These are phyloP conservation scores for Pseudocheirus occidentalis DNA, from an alignment of 2,797 vertebrate species.

Conservation along the genomic window DNA sequence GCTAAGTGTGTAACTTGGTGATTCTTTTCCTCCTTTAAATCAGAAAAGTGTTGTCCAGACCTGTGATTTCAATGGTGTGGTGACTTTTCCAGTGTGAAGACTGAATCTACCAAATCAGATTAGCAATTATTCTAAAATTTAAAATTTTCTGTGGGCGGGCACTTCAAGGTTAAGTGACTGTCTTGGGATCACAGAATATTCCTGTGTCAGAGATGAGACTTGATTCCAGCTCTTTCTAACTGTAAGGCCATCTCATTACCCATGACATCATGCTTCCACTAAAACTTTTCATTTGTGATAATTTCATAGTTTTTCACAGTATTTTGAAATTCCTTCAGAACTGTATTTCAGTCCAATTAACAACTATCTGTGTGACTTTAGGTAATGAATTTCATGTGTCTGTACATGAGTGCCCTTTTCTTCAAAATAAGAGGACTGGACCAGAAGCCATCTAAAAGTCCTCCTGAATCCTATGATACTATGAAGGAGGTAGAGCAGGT, in stretches of 20 bases:
- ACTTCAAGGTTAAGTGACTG: not conserved
- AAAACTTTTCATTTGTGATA: not conserved
- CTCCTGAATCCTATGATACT: not conserved
- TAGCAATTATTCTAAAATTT: not conserved
- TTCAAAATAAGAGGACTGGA: not conserved
- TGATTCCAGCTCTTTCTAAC: not conserved
- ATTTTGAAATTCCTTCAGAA: not conserved
- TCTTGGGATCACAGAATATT: not conserved
- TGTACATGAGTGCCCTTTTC: not conserved
- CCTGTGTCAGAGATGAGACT: not conserved
- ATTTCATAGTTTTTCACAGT: not conserved
- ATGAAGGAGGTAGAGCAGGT: too few relatives aligned
- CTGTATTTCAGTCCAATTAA: not conserved
- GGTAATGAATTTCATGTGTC: not conserved
- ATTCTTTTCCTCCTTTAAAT: not conserved
- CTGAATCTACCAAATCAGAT: not conserved
- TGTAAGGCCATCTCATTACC: not conserved
- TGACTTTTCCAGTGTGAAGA: not conserved
- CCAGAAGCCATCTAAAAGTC: too few relatives aligned
- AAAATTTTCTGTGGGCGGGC: not conserved
- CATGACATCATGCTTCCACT: not conserved
- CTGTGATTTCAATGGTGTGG: not conserved
- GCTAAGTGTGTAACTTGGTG: not conserved
- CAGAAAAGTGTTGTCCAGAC: not conserved
- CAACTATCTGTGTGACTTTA: not conserved